phyloP scores from a whole-genome alignment of 2,797 vertebrate genomes.

The Sus cebifrons region DNA sequence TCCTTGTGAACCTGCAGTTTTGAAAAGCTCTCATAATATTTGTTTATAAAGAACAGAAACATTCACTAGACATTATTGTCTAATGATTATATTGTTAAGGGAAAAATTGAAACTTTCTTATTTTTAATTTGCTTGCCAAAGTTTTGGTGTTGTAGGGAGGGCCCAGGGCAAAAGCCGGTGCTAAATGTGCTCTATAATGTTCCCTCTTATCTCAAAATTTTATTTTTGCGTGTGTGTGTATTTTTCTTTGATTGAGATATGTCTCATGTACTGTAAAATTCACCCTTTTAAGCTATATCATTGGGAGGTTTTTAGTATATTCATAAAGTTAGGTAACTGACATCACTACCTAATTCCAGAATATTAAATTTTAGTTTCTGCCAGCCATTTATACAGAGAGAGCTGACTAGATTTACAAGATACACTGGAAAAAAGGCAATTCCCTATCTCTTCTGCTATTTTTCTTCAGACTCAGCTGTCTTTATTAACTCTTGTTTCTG shows the following conservation, averaged over 20 bases:
- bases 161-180: neutral
- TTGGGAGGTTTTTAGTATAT: too few relatives aligned
- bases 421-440: neutral
- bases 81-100: neutral
- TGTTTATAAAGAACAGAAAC: neutral
- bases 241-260: too few relatives aligned
- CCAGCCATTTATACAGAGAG: neutral
- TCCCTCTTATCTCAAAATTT: neutral
- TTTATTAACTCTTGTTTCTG: neutral
- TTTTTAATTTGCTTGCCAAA: constrained; percentile 13
- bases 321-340: too few relatives aligned
- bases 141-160: neutral
- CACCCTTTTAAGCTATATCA: too few relatives aligned
- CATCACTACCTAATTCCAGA: too few relatives aligned
- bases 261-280: too few relatives aligned
- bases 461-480: neutral
- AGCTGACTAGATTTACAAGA: neutral
- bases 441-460: neutral
- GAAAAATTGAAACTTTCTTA: neutral
- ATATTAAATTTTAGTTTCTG: neutral
- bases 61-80: neutral
- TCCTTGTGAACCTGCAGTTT: neutral
- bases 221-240: neutral
- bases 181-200: neutral
- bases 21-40: neutral